Evolutionary conservation across 2,797 vertebrate species (phyloP).

Genomic region (Erpetoichthys calabaricus): DNA sequence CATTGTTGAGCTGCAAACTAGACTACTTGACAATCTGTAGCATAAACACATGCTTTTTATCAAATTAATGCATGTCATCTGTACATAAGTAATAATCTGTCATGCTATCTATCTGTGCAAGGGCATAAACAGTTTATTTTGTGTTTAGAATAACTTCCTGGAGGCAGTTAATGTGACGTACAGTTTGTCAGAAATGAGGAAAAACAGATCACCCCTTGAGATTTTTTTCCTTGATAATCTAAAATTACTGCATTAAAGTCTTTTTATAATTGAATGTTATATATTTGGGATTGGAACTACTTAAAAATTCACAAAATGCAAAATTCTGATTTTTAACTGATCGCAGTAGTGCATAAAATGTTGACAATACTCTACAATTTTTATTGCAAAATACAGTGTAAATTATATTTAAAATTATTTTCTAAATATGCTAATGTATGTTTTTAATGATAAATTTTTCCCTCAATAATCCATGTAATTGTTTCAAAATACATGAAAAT

Average conservation of each 20-base stretch:
- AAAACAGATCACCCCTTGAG: slow-evolving; percentile 89
- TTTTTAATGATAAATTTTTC: too few species aligned
- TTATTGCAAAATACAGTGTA: not conserved
- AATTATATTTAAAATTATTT: too few species aligned
- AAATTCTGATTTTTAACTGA: too few species aligned
- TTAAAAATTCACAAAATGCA: too few species aligned
- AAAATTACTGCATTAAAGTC: slow-evolving; percentile 61
- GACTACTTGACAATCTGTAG: slow-evolving; percentile 41
- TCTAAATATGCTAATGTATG: too few species aligned
- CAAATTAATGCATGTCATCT: slow-evolving; percentile 67
- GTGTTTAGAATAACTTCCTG: slow-evolving; percentile 95
- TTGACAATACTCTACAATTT: not conserved
- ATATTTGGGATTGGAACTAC: too few species aligned
- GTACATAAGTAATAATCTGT: slow-evolving; percentile 66
- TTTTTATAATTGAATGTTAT: too few species aligned
- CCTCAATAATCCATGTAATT: too few species aligned
- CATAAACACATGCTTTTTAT: slow-evolving; percentile 58
- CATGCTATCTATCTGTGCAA: slow-evolving; percentile 75
- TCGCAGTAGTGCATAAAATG: not conserved
- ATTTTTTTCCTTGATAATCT: slow-evolving; percentile 90
- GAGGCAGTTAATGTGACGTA: slow-evolving; percentile 82
- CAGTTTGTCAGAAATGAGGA: slow-evolving; percentile 84
- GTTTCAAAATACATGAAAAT: too few species aligned
- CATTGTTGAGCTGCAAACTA: slow-evolving; percentile 1
- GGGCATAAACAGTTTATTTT: slow-evolving; percentile 95